A percentile compares a stretch with the other conserved stretches of the same genome.
phyloP scores from a whole-genome alignment of 2,113 vertebrate genomes.

The Amazona vittata region DNA sequence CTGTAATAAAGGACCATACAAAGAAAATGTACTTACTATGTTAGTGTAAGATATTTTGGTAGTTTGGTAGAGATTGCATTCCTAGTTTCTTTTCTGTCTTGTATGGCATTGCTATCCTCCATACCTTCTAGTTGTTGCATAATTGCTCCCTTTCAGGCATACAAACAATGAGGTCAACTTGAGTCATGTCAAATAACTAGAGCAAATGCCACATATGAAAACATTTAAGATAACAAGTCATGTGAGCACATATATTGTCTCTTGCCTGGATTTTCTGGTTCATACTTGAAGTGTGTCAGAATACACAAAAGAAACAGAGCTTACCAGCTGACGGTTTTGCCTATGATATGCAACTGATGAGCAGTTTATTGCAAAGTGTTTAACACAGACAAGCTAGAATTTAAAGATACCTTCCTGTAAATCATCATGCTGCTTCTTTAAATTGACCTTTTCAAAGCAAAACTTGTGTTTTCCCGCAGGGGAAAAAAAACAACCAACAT shows the following conservation, averaged over 20 bases:
- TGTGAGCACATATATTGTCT: constrained; percentile 53
- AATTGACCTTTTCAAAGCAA: constrained; percentile 45
- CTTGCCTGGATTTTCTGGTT: constrained; percentile 54
- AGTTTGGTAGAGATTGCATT: neutral
- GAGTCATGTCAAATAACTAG: constrained; percentile 58
- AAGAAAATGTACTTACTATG: neutral
- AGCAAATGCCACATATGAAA: constrained; percentile 64
- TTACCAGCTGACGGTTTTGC: neutral
- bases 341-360: neutral
- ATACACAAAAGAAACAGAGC: constrained; percentile 18
- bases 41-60: neutral
- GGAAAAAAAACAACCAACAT: neutral
- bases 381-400: constrained; percentile 34
- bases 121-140: constrained; percentile 48
- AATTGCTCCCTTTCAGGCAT: constrained; percentile 61
- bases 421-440: constrained; percentile 46
- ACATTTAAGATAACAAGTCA: constrained; percentile 66
- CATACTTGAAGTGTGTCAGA: constrained; percentile 1
- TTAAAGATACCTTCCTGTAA: constrained; percentile 42
- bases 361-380: constrained; percentile 23
- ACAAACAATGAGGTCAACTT: constrained; percentile 62
- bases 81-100: constrained; percentile 15
- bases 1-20: neutral
- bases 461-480: constrained; percentile 41
- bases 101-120: neutral